phyloP scores from a whole-genome alignment of 1,140 invertebrate species.

The Homarus americanus region DNA sequence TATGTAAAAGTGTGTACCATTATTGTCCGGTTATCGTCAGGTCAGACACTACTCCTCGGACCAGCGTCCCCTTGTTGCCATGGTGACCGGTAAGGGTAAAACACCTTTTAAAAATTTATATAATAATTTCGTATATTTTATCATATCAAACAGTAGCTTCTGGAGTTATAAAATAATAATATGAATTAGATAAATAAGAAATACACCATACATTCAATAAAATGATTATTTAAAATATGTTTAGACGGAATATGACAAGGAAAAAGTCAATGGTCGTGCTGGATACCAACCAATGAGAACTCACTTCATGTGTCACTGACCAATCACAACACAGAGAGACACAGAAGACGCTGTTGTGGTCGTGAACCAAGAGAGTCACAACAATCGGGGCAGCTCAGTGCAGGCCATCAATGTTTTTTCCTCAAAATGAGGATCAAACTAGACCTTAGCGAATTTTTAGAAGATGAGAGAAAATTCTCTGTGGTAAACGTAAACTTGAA shows the following conservation, averaged over 20 bases:
- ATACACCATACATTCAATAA: too few relatives aligned
- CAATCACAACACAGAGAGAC: not conserved
- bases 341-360: not conserved
- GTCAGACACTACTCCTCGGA: not conserved
- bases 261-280: not conserved
- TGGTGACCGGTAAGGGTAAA: not conserved
- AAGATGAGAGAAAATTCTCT: constrained; percentile 45
- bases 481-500: constrained; percentile 47
- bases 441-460: constrained; percentile 46
- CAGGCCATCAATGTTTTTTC: not conserved
- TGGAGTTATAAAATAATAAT: too few relatives aligned
- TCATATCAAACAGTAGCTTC: not conserved
- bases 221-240: not conserved
- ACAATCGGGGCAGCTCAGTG: not conserved
- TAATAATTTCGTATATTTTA: too few relatives aligned
- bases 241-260: not conserved
- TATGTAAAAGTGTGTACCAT: constrained; percentile 17
- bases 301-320: not conserved
- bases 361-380: constrained; percentile 11
- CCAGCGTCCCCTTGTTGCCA: not conserved
- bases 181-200: too few relatives aligned
- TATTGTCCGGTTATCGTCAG: too few relatives aligned
- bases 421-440: constrained; percentile 46
- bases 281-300: not conserved
- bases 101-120: not conserved